These are phyloP conservation scores for Platyura marginata DNA, from an alignment of 1,140 invertebrate species.

Conservation along the genomic window DNA sequence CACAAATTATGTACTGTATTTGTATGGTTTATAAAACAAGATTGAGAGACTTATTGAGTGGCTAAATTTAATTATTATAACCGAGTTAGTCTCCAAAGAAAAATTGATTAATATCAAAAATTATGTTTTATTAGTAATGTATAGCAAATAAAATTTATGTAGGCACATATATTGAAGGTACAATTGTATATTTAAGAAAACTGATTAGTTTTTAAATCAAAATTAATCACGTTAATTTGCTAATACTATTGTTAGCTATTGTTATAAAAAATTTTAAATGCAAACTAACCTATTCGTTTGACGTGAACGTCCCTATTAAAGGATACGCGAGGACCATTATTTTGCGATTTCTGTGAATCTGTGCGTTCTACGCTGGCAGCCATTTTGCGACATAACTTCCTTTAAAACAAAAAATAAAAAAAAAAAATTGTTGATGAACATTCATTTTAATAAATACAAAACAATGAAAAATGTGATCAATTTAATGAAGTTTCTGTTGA, in stretches of 20 bases:
- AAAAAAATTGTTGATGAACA: background rate
- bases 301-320: slow-evolving; percentile 79
- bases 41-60: no score
- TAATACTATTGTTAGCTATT: background rate
- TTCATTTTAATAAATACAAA: background rate
- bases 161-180: no score
- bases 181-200: no score
- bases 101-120: no score
- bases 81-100: no score
- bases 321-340: slow-evolving; percentile 46
- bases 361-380: background rate
- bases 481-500: background rate
- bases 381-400: background rate
- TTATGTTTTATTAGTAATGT: no score
- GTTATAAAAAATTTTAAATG: background rate
- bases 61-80: no score
- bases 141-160: no score
- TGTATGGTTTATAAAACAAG: no score
- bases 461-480: background rate
- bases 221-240: no score
- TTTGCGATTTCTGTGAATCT: slow-evolving; percentile 1
- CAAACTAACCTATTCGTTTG: slow-evolving; percentile 53
- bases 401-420: background rate
- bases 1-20: no score
- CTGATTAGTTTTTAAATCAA: no score